Evolutionary conservation across 2,797 vertebrate species (phyloP), one percentile per base, ranked within the genome.

Genomic region (Varecia variegata): DNA sequence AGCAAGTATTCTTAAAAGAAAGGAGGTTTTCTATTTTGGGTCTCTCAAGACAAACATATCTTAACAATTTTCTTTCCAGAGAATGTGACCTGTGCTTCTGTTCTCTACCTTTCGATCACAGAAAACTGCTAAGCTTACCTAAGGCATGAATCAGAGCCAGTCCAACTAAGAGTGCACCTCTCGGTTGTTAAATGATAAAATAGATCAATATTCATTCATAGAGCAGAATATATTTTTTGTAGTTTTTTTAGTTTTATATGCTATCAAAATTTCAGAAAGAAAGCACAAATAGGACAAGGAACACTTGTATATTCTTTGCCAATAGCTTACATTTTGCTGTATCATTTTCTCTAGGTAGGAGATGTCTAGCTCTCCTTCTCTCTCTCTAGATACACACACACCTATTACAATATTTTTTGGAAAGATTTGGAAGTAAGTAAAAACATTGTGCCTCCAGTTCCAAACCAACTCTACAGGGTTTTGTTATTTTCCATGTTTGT

Each of bases 261-360:
- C 4, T 40, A 84, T 68, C 50, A 83, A 52, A 38, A 76, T 88
- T 92, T 82, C 50, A 88, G 43, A 32, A 93, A 74, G 47, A 73
- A 52, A 25, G 1, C 32, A 71, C 87, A 18, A 80, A 84, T 47
- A 62, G 27, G 32, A 4, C 8, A 68, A 30, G 3, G 0, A 81
- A 38, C 1, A 92, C 27, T 74, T 43, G 2, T 25, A 2, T 45
- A 5, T 40, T 70, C 43, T 4, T 95, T 10, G 52, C 8, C 38
- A 83, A 32, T 65, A 65, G 9, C 68, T 93, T 87, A 25, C 43
- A 67, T 71, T 97, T 93, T 77, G 11, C 35, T 84, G 93, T 93
- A 17, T 70, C 4, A n/a, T 90, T 83, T 27, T 70, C 32, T n/a
- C 62, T 65, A 65, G 32, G 32, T n/a, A 65, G 62, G 62, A 3